Evolutionary conservation across 2,888 invertebrate species (phyloP).

Genomic region (Phytoseiulus persimilis): DNA sequence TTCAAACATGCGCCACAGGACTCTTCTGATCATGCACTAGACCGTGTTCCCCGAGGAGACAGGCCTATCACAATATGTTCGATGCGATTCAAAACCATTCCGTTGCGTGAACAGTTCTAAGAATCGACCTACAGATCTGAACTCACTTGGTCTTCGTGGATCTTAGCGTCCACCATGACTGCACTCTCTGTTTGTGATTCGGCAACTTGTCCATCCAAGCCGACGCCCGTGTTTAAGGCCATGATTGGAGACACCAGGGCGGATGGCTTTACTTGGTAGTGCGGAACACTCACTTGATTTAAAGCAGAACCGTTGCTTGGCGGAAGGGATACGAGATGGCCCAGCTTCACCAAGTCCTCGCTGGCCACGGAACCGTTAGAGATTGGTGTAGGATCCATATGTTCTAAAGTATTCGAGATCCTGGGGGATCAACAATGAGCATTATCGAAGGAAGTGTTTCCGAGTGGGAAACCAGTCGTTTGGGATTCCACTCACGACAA

Average conservation of each 20-base stretch:
- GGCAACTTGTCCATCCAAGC: conserved; percentile 11
- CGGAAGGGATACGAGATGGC: not conserved
- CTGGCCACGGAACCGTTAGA: not conserved
- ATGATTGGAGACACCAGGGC: conserved; percentile 13
- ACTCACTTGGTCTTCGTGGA: conserved; percentile 34
- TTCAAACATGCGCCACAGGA: not conserved
- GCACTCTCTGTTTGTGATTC: conserved; percentile 34
- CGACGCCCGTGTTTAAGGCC: not conserved
- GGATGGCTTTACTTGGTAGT: not conserved
- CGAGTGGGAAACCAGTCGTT: not conserved
- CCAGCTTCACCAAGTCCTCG: not conserved
- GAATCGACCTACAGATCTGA: not conserved
- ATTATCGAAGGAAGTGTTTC: not conserved
- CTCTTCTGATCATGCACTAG: not conserved
- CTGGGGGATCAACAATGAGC: not conserved
- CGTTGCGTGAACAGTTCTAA: not conserved
- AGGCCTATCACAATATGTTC: too few relatives aligned
- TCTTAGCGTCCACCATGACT: not conserved
- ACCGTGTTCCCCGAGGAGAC: not conserved
- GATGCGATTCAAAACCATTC: not conserved
- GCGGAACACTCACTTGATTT: not conserved
- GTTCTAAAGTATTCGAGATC: not conserved
- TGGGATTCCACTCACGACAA: not conserved
- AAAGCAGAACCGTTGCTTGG: not conserved
- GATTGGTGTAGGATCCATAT: not conserved